phyloP scores from a whole-genome alignment of 2,888 invertebrate species.

The Cantharis rufa region DNA sequence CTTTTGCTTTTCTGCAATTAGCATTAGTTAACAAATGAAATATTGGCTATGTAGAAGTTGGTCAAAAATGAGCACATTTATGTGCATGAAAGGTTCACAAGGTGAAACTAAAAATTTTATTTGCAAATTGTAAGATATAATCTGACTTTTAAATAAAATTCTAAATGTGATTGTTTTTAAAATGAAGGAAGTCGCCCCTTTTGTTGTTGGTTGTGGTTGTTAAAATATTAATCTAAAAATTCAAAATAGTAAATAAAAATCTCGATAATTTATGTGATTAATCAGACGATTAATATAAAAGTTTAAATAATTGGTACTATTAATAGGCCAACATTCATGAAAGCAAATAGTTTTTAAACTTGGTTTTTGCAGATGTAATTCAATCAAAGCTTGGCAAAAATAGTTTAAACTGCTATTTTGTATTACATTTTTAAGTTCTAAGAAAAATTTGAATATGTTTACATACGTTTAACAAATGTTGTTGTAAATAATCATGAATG shows the following conservation, averaged over 20 bases:
- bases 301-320: background rate
- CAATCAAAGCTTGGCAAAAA: background rate
- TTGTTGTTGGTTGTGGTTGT: background rate
- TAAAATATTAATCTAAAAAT: too few relatives aligned
- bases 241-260: background rate
- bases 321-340: too few relatives aligned
- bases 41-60: background rate
- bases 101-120: background rate
- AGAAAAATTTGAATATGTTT: too few relatives aligned
- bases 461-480: too few relatives aligned
- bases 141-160: background rate
- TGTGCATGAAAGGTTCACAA: background rate
- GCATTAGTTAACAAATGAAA: background rate
- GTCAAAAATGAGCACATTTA: background rate
- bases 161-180: background rate
- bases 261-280: background rate
- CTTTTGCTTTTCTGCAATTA: background rate
- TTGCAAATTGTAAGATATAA: background rate
- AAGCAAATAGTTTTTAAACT: too few relatives aligned
- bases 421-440: too few relatives aligned
- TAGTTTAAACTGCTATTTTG: too few relatives aligned
- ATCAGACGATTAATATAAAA: background rate
- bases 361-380: background rate
- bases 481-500: too few relatives aligned
- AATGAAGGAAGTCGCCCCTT: background rate